Percentiles rank a stretch among this genome's conserved stretches.
These are phyloP conservation scores for Sakesphorus luctuosus DNA, from an alignment of 2,113 vertebrate species.

Conservation along the genomic window DNA sequence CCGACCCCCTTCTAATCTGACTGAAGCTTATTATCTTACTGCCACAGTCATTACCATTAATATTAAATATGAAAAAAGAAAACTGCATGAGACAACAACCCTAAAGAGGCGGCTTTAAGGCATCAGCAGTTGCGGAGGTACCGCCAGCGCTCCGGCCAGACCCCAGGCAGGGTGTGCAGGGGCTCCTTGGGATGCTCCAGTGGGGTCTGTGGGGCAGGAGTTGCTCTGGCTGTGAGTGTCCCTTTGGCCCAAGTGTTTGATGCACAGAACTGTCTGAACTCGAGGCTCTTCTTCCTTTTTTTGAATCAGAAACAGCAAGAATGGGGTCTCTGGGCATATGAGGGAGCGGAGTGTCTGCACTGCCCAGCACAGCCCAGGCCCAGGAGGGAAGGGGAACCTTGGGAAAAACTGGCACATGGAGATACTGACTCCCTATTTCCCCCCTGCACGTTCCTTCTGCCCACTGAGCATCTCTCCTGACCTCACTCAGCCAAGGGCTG, in stretches of 20 bases:
- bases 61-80: slow-evolving; percentile 78
- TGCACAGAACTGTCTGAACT: not conserved
- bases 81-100: slow-evolving; percentile 71
- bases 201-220: not conserved
- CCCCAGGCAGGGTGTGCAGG: not conserved
- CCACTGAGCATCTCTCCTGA: not conserved
- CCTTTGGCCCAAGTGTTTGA: not conserved
- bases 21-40: slow-evolving; percentile 84
- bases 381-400: rapidly evolving
- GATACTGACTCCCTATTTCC: rapidly evolving
- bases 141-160: not conserved
- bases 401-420: not conserved
- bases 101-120: slow-evolving; percentile 35
- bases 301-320: not conserved
- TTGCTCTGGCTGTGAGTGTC: not conserved
- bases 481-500: not conserved
- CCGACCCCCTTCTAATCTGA: slow-evolving; percentile 83
- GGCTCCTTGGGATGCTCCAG: not conserved
- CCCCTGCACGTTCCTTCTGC: not conserved
- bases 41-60: slow-evolving; percentile 86
- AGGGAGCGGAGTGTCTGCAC: rapidly evolving
- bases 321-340: rapidly evolving
- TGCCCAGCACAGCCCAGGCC: not conserved
- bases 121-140: not conserved
- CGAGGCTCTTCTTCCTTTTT: not conserved